Evolutionary conservation across 2,113 vertebrate genomes (phyloP), one percentile per base, ranked within the genome.

Genomic region (Sinosuthora webbiana): DNA sequence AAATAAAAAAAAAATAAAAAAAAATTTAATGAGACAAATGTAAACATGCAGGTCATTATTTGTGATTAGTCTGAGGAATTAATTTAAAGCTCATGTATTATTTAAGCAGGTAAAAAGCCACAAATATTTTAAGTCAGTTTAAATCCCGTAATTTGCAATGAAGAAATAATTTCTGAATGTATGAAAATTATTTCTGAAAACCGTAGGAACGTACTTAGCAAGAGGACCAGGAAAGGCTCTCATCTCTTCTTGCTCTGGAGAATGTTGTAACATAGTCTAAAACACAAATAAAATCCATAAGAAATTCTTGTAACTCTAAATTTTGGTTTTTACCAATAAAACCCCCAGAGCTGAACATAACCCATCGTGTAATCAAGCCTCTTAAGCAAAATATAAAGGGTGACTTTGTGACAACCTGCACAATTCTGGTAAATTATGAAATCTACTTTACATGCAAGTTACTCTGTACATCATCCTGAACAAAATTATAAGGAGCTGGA

Each of bases 211-310:
- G 63, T 98, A 99, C 99, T 99, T 99, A 64, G 99, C 98, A 28
- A 99, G 98, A 22, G 99, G 99, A 39, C 99, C 99, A 7, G 99
- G 99, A 94, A 99, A 99, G 0, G 97, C 63, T 68, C 98, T 98
- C 91, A 99, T 97, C 89, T 99, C 99, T 87, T 99, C 97, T 95
- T 99, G 99, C 87, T 99, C 99, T 2, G 97, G 82, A 30, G 97
- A 98, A 80, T 99, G 98, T 88, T 99, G 99, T 87, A 99, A 92
- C 96, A 99, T 97, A 2, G 97, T 98, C 99, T 99, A 91, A 13
- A 91, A 92, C 8, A 83, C 8, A 94, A 74, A 82, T 2, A 69
- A 1, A 73, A 92, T 33, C 4, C 1, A 3, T n/a, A 37, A 73
- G 53, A 87, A 71, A 56, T 30, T 42, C 7, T 77, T 53, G 2